phyloP scores from a whole-genome alignment of 2,797 vertebrate species.

The Gadopsis bispinosus region DNA sequence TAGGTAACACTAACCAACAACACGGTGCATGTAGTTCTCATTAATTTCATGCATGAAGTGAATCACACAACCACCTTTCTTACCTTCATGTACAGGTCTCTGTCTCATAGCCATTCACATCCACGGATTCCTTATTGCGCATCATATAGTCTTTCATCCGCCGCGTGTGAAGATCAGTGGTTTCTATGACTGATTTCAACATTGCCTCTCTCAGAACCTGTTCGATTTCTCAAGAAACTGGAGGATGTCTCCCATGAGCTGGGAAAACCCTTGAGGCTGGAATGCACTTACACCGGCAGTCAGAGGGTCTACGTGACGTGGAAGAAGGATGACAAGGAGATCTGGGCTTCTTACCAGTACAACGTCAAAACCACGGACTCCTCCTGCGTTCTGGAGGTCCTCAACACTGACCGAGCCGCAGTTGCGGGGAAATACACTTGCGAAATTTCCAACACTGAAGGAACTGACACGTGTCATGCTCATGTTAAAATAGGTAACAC shows the following conservation, averaged over 20 bases:
- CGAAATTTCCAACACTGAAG: slow-evolving; percentile 89
- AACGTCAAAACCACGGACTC: slow-evolving; percentile 88
- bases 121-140: not conserved
- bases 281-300: slow-evolving; percentile 88
- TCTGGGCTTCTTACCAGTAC: slow-evolving; percentile 89
- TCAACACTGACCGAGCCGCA: slow-evolving; percentile 81
- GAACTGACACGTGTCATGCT: slow-evolving; percentile 70
- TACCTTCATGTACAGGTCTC: not conserved
- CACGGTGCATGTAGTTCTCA: not conserved
- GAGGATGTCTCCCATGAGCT: slow-evolving; percentile 86
- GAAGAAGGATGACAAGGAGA: slow-evolving; percentile 88
- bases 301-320: slow-evolving; percentile 89
- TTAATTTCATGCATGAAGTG: slow-evolving; percentile 32
- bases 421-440: slow-evolving; percentile 91
- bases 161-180: slow-evolving; percentile 9
- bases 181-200: slow-evolving; percentile 40
- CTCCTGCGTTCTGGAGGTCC: slow-evolving; percentile 83
- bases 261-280: slow-evolving; percentile 89
- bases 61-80: slow-evolving; percentile 28
- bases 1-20: slow-evolving; percentile 59
- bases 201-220: slow-evolving; percentile 74
- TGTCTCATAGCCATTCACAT: not conserved
- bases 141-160: not conserved
- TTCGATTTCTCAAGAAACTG: slow-evolving; percentile 89
- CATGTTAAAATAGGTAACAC: slow-evolving; percentile 67